Base-by-base conservation (phyloP, 2,797 vertebrate genomes). In the Xiphorhynchus erythropygius region DNA sequence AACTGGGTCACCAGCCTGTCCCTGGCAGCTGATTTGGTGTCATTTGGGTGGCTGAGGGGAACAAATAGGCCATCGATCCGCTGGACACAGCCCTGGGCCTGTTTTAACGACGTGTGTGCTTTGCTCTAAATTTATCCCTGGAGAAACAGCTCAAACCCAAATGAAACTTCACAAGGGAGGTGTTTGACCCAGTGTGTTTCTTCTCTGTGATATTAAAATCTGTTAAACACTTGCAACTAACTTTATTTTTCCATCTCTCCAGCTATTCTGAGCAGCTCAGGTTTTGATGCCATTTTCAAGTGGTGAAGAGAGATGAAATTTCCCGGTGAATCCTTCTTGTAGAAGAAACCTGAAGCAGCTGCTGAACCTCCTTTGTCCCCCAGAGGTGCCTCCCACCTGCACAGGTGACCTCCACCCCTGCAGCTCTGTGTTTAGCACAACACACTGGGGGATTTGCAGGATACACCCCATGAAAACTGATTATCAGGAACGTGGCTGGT, bases 71-170 rank as follows among this genome's bases (percentile, higher is more conserved):
- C 80, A 97, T 97, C 15, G 93, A 97, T 92, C 93, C 2, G 44
- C 24, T 71, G 67, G 75, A 67, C 69, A 10, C 87, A 89, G 93
- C 94, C 93, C 5, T 10, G 4, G 92, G 96, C 67, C 25, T 0
- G 9, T 74, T 96, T 95, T 96, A 96, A 96, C 97, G 94, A 93
- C 46, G 10, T n/a, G 5, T 62, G 74, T 63, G 88, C 84, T 91
- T 3, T n/a, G 69, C 42, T 63, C 63, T 80, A 13, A 57, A 85
- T 83, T 64, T 28, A 53, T 63, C 70, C 39, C 75, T 53, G 42
- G 9, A 64, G 52, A 79, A 92, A 39, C 65, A 33, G 63, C 57
- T 24, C 32, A 67, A 74, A 9, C 59, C 57, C 18, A 18, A 47
- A 49, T 5, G 25, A 73, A 90, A n/a, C 24, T 83, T 55, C 33